Conservation (phyloP, 2,113 vertebrate species). For the Bubo blakistoni region DNA sequence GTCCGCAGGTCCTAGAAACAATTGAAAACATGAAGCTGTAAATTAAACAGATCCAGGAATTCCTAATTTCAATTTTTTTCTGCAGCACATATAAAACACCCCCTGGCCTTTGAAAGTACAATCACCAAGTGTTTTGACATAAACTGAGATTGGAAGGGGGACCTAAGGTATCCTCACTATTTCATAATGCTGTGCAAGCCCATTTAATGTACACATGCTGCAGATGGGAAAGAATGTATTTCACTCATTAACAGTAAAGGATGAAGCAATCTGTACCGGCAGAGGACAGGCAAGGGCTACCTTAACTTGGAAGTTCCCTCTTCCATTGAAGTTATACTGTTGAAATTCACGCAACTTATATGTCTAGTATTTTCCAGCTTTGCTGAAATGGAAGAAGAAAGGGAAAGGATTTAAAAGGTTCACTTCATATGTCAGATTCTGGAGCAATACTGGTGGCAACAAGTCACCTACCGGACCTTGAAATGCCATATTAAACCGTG, state of each 20-base stretch:
- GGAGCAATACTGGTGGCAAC: background rate
- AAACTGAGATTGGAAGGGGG: background rate
- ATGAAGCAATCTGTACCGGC: background rate
- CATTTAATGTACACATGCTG: background rate
- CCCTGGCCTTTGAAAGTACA: background rate
- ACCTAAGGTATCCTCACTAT: background rate
- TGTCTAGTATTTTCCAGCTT: background rate
- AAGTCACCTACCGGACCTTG: background rate
- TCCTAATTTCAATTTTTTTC: background rate
- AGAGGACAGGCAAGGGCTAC: background rate
- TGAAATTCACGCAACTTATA: background rate
- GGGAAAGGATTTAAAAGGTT: background rate
- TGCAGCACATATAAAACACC: background rate
- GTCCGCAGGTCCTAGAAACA: background rate
- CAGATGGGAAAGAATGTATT: background rate
- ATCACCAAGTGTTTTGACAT: background rate
- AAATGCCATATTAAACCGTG: accelerated
- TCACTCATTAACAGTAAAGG: background rate
- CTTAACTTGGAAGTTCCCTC: background rate
- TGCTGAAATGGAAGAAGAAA: background rate
- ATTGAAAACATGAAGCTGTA: background rate
- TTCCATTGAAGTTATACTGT: background rate
- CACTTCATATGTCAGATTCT: background rate
- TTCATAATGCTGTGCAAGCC: background rate
- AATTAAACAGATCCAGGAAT: background rate